phyloP scores from a whole-genome alignment of 2,888 invertebrate genomes.

The Pinctada fucata region DNA sequence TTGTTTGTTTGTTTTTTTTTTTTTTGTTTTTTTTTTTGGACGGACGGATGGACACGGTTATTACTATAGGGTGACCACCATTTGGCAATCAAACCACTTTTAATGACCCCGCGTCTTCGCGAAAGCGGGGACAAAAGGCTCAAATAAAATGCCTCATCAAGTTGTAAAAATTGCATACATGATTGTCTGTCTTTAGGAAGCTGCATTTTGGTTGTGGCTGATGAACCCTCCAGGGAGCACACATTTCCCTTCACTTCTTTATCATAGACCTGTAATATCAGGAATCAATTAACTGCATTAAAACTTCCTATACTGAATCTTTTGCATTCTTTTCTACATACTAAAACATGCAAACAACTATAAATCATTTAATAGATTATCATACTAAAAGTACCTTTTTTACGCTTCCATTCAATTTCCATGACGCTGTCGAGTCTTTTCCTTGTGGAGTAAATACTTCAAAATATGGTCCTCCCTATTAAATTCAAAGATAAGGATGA shows the following conservation, averaged over 20 bases:
- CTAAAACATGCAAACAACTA: too few relatives aligned
- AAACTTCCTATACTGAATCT: too few relatives aligned
- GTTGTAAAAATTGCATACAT: conserved; percentile 54
- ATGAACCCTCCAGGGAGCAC: conserved; percentile 70
- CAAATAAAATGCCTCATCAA: too few relatives aligned
- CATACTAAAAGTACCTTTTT: conserved; percentile 59
- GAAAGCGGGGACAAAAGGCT: too few relatives aligned
- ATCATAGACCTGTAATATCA: conserved; percentile 67
- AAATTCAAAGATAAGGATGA: conserved; percentile 16
- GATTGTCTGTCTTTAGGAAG: conserved; percentile 72
- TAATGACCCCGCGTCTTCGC: too few relatives aligned
- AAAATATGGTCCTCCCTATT: conserved; percentile 74
- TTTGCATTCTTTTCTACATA: too few relatives aligned
- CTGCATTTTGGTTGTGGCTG: conserved; percentile 73
- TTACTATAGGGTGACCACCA: too few relatives aligned
- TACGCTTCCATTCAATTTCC: conserved; percentile 70
- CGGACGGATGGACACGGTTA: too few relatives aligned
- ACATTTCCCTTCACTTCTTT: conserved; percentile 75
- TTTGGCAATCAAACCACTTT: too few relatives aligned
- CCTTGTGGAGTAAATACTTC: conserved; percentile 75
- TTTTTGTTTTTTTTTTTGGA: too few relatives aligned
- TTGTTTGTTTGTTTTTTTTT: too few relatives aligned
- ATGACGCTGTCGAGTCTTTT: conserved; percentile 68
- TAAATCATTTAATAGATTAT: too few relatives aligned
- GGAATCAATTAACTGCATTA: neutral